Conservation (phyloP, 2,113 vertebrate species). For the Macrotis lagotis region DNA sequence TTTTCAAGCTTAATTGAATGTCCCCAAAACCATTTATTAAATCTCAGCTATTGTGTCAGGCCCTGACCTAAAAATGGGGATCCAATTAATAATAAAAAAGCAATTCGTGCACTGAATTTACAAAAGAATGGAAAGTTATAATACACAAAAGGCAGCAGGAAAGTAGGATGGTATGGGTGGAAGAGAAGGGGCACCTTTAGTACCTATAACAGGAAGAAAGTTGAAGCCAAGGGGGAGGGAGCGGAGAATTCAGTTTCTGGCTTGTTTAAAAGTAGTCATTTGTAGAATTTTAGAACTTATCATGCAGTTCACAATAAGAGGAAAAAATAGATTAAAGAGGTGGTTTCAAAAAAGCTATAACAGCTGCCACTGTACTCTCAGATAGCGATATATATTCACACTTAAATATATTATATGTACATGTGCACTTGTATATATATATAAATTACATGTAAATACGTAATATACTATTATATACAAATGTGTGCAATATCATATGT, state of each 20-base stretch:
- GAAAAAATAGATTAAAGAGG: neutral
- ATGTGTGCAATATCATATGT: too few species aligned
- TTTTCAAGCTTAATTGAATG: conserved; percentile 38
- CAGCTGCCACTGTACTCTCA: neutral
- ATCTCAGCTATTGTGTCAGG: neutral
- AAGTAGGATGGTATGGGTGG: neutral
- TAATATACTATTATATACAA: too few species aligned
- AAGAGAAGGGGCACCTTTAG: neutral
- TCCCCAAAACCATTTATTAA: neutral
- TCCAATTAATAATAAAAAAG: neutral
- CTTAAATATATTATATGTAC: neutral
- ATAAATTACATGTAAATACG: too few species aligned
- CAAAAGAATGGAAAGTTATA: neutral
- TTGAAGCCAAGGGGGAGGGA: neutral
- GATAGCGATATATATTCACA: neutral
- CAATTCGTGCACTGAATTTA: neutral
- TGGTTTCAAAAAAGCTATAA: neutral
- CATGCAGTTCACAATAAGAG: neutral
- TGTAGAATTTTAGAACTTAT: neutral
- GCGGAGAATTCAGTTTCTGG: neutral
- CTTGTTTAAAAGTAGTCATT: neutral
- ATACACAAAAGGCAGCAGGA: neutral
- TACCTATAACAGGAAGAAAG: neutral
- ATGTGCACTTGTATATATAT: too few species aligned
- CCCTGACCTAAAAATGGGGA: neutral